A percentile compares a stretch with the other conserved stretches of the same genome.
Conservation (phyloP, 2,113 vertebrate species). For the Panurus biarmicus region DNA sequence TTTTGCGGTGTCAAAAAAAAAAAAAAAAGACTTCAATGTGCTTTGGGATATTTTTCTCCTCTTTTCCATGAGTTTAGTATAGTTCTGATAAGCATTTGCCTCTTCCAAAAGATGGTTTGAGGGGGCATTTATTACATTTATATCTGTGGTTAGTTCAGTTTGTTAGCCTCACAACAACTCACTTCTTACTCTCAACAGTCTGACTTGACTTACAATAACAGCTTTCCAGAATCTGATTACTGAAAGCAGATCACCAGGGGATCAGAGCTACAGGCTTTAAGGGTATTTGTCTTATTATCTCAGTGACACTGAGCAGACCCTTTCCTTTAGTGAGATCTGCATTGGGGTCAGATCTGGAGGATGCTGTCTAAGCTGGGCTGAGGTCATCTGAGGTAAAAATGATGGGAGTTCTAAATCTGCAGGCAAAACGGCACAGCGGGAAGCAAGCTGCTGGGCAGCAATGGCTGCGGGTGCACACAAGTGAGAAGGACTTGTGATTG, state of each 20-base stretch:
- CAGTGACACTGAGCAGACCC: slow-evolving; percentile 55
- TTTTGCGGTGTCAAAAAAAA: not conserved
- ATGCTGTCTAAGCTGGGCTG: not conserved
- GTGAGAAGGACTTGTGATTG: not conserved
- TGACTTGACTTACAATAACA: not conserved
- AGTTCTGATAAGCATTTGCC: not conserved
- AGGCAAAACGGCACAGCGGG: not conserved
- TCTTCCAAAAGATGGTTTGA: not conserved
- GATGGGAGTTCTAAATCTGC: slow-evolving; percentile 3
- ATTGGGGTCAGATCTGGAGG: slow-evolving; percentile 7
- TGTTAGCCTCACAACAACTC: not conserved
- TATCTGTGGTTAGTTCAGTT: not conserved
- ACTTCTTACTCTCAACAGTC: not conserved
- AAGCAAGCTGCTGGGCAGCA: not conserved
- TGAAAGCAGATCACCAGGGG: slow-evolving; percentile 39
- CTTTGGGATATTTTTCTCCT: not conserved
- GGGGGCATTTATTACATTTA: not conserved
- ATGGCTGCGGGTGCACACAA: not conserved
- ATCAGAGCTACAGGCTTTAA: slow-evolving; percentile 60
- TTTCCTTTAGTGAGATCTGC: slow-evolving; percentile 42
- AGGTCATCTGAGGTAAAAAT: slow-evolving; percentile 37
- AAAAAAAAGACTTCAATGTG: not conserved
- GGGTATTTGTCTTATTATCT: slow-evolving; percentile 60
- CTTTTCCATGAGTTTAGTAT: not conserved
- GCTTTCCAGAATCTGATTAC: slow-evolving; percentile 61